Evolutionary conservation across 2,797 vertebrate species (phyloP), one percentile per base, ranked within the genome.

Genomic region (Enteromius thamalakanensis): DNA sequence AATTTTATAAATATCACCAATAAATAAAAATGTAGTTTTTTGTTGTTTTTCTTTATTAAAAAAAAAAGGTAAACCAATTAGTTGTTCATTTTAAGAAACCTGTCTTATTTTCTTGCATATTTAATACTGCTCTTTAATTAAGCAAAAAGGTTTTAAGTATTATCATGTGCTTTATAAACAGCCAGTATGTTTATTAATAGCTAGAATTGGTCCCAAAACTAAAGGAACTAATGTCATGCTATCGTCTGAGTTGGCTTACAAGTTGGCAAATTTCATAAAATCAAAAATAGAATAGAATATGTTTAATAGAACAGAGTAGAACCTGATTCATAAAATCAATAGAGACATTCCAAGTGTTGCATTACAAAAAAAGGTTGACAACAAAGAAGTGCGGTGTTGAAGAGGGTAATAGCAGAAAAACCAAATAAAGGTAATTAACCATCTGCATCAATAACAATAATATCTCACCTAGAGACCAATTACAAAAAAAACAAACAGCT

Each of bases 381-480:
- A 68, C 42, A 70, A 79, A 64, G 17, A 51, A n/a, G 2, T 51
- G 42, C 3, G 3, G n/a, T 60, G 8, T 34, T 26, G 37, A 71
- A 23, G 1, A 60, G 8, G 9, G 45, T 49, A 80, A 60, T 60
- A 75, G 26, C 3, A n/a, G 23, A 53, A 53, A 67, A 53, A 49
- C 37, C 19, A 75, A 49, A 76, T 55, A 80, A 42, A 58, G 68
- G n/a, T 42, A 76, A 81, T 77, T 71, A 72, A 65, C 55, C 81
- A 83, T 71, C 55, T 86, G 81, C 81, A 80, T 37, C 62, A 80
- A 62, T 49, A 83, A 55, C 53, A 53, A 55, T 83, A 80, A 64
- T 77, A 76, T 51, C 71, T 76, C 70, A 80, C 64, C 78, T 40
- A 70, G 85, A 79, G 85, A 79, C 85, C 81, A 83, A 86, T 83